Evolutionary conservation across 2,113 vertebrate species (phyloP).

Genomic region (Ictalurus punctatus): DNA sequence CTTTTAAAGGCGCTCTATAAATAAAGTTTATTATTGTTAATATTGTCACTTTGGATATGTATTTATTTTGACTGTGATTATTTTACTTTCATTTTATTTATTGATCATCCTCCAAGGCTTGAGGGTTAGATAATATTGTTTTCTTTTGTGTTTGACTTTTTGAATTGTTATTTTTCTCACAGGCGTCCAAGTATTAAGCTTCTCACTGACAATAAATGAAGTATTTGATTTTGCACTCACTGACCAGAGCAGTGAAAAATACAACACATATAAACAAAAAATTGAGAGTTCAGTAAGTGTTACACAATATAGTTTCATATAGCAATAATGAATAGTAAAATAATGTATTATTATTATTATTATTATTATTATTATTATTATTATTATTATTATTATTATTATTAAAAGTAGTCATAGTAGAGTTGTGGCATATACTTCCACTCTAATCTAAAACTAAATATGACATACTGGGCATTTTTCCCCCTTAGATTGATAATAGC

Average conservation of each 20-base stretch:
- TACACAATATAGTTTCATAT: no score
- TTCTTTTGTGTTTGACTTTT: background rate
- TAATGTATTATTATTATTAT: no score
- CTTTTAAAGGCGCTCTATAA: no score
- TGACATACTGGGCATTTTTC: background rate
- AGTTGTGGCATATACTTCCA: background rate
- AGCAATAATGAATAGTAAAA: no score
- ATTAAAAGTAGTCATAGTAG: background rate
- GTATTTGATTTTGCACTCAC: background rate
- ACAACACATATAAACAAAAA: background rate
- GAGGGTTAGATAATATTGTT: background rate
- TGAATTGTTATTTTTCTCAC: background rate
- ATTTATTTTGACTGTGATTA: background rate
- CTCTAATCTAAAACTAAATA: background rate
- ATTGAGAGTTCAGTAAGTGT: slow-evolving; percentile 31
- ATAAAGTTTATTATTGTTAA: no score
- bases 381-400: no score
- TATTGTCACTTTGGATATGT: background rate
- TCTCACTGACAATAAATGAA: slow-evolving; percentile 28
- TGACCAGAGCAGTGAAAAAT: background rate
- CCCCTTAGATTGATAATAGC: background rate
- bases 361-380: background rate
- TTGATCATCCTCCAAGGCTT: background rate
- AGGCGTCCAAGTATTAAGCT: background rate
- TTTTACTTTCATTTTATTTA: background rate